phyloP scores from a whole-genome alignment of 1,140 invertebrate species.

The Ctenoplectra terminalis region DNA sequence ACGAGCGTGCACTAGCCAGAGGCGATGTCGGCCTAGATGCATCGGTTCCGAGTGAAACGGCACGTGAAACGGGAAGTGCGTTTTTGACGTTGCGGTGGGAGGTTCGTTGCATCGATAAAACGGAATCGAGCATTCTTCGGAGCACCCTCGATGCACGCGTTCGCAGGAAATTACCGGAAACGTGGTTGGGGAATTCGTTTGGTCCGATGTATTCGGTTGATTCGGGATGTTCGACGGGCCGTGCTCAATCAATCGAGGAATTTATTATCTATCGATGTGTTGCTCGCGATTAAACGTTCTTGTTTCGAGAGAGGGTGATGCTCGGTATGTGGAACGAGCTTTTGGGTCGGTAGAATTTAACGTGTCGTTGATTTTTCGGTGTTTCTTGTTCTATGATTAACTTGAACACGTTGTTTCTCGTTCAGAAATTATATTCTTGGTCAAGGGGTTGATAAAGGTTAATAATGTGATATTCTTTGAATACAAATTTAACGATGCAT shows the following conservation, averaged over 20 bases:
- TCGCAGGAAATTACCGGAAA: not conserved
- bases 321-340: not conserved
- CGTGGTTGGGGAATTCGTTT: not conserved
- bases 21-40: conserved; percentile 2
- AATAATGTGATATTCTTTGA: no score
- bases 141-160: not conserved
- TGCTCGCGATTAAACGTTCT: no score
- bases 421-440: no score
- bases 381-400: no score
- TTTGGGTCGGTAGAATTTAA: not conserved
- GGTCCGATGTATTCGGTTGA: not conserved
- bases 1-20: conserved; percentile 2
- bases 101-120: not conserved
- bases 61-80: conserved; percentile 12
- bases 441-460: no score
- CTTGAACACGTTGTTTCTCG: no score
- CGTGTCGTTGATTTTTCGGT: no score
- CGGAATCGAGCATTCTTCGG: not conserved
- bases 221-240: not conserved
- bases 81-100: not conserved
- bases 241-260: not conserved
- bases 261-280: not conserved
- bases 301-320: no score
- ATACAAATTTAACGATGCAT: no score
- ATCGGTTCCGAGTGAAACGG: conserved; percentile 11